Percentiles rank a stretch among this genome's conserved stretches.
phyloP scores from a whole-genome alignment of 2,113 vertebrate genomes.

The Opisthocomus hoazin region DNA sequence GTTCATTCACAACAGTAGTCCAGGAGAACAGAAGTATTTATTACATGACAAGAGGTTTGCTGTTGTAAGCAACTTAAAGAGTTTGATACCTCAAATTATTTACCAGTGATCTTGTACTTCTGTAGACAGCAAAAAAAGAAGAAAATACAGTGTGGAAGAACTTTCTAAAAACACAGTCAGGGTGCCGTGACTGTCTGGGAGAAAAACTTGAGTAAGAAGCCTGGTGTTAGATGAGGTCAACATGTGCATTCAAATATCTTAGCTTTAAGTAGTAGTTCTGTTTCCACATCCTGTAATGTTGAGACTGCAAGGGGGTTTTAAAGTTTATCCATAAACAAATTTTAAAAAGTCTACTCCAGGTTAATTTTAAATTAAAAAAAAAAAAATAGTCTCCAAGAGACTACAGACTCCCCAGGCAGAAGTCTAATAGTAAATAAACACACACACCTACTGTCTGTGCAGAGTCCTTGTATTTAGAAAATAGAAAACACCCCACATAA shows the following conservation, averaged over 20 bases:
- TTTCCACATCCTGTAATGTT: neutral
- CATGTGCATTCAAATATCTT: neutral
- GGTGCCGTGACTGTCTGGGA: neutral
- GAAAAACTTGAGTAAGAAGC: neutral
- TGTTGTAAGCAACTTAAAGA: neutral
- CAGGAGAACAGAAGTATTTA: neutral
- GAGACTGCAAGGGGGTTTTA: neutral
- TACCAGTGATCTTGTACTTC: neutral
- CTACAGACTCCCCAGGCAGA: neutral
- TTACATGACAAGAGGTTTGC: neutral
- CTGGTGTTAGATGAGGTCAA: neutral
- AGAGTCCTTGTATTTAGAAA: neutral
- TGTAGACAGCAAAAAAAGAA: neutral
- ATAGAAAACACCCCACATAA: neutral
- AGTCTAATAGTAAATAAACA: neutral
- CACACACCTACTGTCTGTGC: neutral
- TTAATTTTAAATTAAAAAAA: neutral
- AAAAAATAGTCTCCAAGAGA: neutral
- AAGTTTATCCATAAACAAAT: neutral
- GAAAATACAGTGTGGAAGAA: neutral
- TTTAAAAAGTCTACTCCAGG: neutral
- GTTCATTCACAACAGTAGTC: neutral
- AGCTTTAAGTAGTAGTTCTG: neutral
- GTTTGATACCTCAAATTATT: neutral
- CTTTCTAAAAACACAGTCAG: neutral